Conservation (phyloP, 2,888 invertebrate species). For the Nudaria mundana region DNA sequence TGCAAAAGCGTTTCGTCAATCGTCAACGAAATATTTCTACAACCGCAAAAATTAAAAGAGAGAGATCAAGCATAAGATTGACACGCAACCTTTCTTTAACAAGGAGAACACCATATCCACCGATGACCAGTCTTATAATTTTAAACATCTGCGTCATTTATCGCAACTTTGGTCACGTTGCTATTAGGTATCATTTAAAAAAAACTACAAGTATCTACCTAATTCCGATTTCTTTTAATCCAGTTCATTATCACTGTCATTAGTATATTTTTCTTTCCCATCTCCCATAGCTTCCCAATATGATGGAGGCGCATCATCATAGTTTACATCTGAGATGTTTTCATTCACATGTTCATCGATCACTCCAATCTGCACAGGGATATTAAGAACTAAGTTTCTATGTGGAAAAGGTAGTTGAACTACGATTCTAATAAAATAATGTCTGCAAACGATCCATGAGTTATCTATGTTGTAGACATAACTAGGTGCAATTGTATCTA, state of each 20-base stretch:
- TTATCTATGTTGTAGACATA: constrained; percentile 28
- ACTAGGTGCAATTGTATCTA: constrained; percentile 9
- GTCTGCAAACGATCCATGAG: constrained; percentile 34
- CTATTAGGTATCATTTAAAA: no score
- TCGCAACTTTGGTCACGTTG: no score
- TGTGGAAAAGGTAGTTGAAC: constrained; percentile 38
- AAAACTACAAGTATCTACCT: background rate
- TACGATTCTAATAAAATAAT: constrained; percentile 32
- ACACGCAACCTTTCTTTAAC: no score
- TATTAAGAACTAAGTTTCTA: constrained; percentile 28
- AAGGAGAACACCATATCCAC: no score
- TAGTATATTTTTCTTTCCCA: constrained; percentile 10
- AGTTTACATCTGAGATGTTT: background rate
- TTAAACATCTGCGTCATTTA: no score
- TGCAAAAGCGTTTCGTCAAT: no score
- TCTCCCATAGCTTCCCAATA: constrained; percentile 40
- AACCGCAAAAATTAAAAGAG: no score
- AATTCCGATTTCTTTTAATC: background rate
- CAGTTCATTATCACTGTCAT: background rate
- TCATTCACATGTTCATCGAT: background rate
- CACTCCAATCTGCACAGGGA: constrained; percentile 40
- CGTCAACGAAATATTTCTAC: no score
- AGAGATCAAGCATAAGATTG: no score
- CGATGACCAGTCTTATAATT: no score
- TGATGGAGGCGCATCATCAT: constrained; percentile 27